phyloP scores from a whole-genome alignment of 2,797 vertebrate genomes.

The Cossypha dichroa region DNA sequence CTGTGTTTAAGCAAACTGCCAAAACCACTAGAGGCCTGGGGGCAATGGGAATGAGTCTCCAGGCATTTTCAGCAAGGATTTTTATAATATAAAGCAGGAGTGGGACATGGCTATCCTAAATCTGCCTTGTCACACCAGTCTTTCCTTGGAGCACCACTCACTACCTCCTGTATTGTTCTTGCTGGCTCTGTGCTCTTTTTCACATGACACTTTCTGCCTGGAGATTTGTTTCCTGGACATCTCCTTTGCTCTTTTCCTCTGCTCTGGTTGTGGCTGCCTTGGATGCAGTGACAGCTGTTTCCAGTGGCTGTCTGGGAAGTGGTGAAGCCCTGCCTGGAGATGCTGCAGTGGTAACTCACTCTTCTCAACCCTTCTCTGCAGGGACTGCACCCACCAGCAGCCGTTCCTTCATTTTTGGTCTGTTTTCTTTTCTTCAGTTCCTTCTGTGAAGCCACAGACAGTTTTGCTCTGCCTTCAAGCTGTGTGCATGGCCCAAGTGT shows the following conservation, averaged over 20 bases:
- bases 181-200: not conserved
- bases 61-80: not conserved
- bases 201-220: not conserved
- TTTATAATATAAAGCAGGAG: not conserved
- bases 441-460: accelerated
- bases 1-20: not conserved
- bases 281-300: not conserved
- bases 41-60: not conserved
- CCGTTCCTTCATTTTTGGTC: not conserved
- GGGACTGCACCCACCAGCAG: not conserved
- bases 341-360: not conserved
- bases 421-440: not conserved
- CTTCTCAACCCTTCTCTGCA: not conserved
- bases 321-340: not conserved
- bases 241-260: not conserved
- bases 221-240: not conserved
- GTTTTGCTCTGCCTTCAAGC: not conserved
- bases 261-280: not conserved
- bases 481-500: accelerated
- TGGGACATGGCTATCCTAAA: not conserved
- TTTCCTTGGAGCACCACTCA: not conserved
- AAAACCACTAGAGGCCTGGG: not conserved
- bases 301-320: not conserved
- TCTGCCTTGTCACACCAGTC: not conserved
- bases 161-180: not conserved